phyloP scores from a whole-genome alignment of 2,797 vertebrate genomes.

The Sebastes steindachneri region DNA sequence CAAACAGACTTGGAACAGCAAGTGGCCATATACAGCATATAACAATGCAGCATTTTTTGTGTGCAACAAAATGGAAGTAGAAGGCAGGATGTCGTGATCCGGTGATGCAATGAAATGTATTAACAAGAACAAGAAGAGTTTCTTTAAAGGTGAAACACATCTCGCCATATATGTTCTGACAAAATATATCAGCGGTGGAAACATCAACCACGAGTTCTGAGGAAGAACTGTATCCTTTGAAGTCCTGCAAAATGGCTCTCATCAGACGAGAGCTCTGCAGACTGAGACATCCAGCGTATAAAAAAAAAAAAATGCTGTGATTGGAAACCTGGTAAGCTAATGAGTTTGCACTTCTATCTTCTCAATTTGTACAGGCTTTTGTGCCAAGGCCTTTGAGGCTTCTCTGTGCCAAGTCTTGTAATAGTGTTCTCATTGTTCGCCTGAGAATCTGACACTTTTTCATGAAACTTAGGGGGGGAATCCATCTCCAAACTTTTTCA shows the following conservation, averaged over 20 bases:
- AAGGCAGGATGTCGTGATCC: conserved; percentile 1
- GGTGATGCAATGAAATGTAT: conserved; percentile 28
- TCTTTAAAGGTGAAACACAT: conserved; percentile 34
- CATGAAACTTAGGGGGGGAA: conserved; percentile 71
- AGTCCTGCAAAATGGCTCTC: conserved; percentile 72
- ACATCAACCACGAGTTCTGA: conserved; percentile 58
- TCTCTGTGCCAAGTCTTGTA: conserved; percentile 78
- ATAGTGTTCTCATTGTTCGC: conserved; percentile 81
- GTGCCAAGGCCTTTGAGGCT: conserved; percentile 84
- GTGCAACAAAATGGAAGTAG: conserved; percentile 28
- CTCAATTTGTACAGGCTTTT: conserved; percentile 81
- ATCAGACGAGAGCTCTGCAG: conserved; percentile 73
- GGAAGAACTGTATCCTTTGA: conserved; percentile 71
- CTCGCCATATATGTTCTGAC: conserved; percentile 46
- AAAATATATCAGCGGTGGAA: conserved; percentile 51
- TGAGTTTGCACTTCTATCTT: conserved; percentile 85
- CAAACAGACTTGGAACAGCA: conserved; percentile 28
- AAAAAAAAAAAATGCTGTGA: conserved; percentile 73
- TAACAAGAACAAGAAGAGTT: conserved; percentile 1
- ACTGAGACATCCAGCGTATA: conserved; percentile 66
- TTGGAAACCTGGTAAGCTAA: conserved; percentile 83
- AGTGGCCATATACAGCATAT: conserved; percentile 14
- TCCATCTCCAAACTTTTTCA: conserved; percentile 69
- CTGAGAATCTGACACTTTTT: conserved; percentile 68
- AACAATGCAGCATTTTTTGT: conserved; percentile 42